A percentile compares a stretch with the other conserved stretches of the same genome.
Evolutionary conservation across 2,113 vertebrate genomes (phyloP).

Genomic region (Ammodytes marinus): DNA sequence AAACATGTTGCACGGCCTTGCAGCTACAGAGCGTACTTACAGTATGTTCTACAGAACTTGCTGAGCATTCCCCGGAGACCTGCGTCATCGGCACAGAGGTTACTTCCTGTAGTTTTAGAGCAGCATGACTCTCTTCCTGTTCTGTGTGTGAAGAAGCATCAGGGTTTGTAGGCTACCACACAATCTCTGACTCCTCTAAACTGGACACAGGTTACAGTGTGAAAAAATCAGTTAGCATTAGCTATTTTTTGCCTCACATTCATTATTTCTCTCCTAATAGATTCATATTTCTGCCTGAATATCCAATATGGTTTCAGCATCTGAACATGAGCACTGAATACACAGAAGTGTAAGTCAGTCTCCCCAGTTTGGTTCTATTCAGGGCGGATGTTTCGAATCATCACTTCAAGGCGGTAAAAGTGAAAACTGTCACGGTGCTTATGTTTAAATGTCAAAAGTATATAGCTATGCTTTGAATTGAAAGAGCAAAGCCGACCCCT

Average conservation of each 20-base stretch:
- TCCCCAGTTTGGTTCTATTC: not conserved
- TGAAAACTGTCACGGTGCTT: conserved; percentile 30
- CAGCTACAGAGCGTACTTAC: conserved; percentile 48
- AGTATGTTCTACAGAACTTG: conserved; percentile 58
- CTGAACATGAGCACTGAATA: not conserved
- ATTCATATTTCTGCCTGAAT: not conserved
- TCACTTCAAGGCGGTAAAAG: conserved; percentile 17
- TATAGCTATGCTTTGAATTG: conserved; percentile 43
- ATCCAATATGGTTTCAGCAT: not conserved
- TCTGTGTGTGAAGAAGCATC: conserved; percentile 64
- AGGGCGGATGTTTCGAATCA: conserved; percentile 6
- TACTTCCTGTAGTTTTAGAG: conserved; percentile 79
- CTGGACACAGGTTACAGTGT: conserved; percentile 23
- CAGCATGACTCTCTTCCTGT: conserved; percentile 78
- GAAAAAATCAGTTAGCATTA: not conserved
- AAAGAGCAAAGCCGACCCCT: conserved; percentile 22
- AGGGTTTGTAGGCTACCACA: conserved; percentile 18
- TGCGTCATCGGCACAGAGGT: conserved; percentile 76
- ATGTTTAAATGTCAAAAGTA: conserved; percentile 45
- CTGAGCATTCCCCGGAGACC: conserved; percentile 72
- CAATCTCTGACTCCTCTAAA: conserved; percentile 18
- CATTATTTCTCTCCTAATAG: not conserved
- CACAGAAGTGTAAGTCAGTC: not conserved
- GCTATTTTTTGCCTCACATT: not conserved
- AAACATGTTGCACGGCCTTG: conserved; percentile 48